A percentile compares a stretch with the other conserved stretches of the same genome.
Conservation (phyloP, 23 tunicate species). For the Aplidium turbinatum region DNA sequence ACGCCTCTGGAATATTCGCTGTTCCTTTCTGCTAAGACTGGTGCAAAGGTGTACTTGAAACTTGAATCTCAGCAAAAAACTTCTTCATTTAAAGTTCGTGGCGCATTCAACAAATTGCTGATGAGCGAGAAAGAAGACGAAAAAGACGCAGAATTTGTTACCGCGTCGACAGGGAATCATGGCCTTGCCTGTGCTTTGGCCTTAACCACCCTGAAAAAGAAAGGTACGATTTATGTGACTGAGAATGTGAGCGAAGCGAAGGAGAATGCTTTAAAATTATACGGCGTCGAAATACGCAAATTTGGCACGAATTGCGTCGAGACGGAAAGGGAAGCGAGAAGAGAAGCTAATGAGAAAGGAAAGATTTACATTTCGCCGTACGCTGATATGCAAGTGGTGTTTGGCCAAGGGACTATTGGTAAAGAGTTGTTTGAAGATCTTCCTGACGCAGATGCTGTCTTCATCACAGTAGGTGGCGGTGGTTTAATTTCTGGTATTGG, state of each 20-base stretch:
- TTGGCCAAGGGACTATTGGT: conserved; percentile 93
- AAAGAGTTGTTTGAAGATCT: conserved; percentile 58
- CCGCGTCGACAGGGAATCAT: conserved; percentile 94
- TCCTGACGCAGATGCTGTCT: conserved; percentile 75
- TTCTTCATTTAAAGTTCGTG: conserved; percentile 86
- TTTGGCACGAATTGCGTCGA: conserved; percentile 68
- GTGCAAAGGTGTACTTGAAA: conserved; percentile 52
- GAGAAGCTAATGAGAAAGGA: conserved; percentile 34
- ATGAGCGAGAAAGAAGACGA: neutral
- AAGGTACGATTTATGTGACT: conserved; percentile 71
- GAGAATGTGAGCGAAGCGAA: conserved; percentile 53
- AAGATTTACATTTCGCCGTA: conserved; percentile 79
- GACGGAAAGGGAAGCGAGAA: conserved; percentile 69
- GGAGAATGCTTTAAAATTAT: conserved; percentile 30
- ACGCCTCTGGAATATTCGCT: conserved; percentile 57
- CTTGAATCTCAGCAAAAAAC: conserved; percentile 80
- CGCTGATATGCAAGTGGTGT: conserved; percentile 71
- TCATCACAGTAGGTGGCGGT: conserved; percentile 95
- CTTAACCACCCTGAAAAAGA: conserved; percentile 29
- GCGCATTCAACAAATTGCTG: conserved; percentile 74
- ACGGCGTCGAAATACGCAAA: conserved; percentile 51
- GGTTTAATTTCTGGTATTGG: conserved; percentile 84
- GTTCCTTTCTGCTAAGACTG: conserved; percentile 23
- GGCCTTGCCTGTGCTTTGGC: conserved; percentile 78
- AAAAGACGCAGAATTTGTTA: conserved; percentile 32